Evolutionary conservation across 53 echinoderm and acorn worm species (phyloP), one percentile per base, ranked within the genome.

Genomic region (Actinopyga echinites): DNA sequence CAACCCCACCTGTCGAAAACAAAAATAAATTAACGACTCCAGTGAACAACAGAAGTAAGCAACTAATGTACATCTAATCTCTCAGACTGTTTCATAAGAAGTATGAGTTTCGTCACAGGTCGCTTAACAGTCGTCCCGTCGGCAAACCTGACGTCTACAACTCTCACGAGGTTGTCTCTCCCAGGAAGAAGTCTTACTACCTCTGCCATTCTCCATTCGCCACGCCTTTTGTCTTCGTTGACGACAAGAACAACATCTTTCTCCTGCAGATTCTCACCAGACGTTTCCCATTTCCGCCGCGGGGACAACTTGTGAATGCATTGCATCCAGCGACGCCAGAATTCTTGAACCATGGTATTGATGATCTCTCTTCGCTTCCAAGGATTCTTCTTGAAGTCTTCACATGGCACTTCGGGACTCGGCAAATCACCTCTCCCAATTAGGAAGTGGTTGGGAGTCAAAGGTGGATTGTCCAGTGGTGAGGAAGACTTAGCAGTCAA

Each of bases 391-490:
- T 60, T 52, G 25, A 5, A 79, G 45, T 86, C 86, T 33, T 86
- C 86, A 45, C 53, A 79, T 11, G 86, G 86, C 3, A 86, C n/a
- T 10, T 84, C 86, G 8, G 86, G 86, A 52, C 78, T 79, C 2
- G 64, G 63, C 30, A 86, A 60, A 34, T 86, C 79, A 23, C 86
- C 86, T 58, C 86, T 63, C 28, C 86, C 86, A 58, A 65, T 86
- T 64, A 89, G 55, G 88, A 93, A 90, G 64, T 93, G 93, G 69
- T 93, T 93, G 33, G 88, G 90, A 6, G 93, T 93, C 78, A 93
- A n/a, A 9, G 93, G 93, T 58, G 85, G 93, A 66, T 88, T 79
- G 20, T 93, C 89, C 43, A 90, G 62, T 42, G 91, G 91, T 66
- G 93, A 93, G n/a, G 91, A 90, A 23, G 91, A 91, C 83, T 85